Conservation (phyloP, 2,113 vertebrate species). For the Gasterosteus aculeatus region DNA sequence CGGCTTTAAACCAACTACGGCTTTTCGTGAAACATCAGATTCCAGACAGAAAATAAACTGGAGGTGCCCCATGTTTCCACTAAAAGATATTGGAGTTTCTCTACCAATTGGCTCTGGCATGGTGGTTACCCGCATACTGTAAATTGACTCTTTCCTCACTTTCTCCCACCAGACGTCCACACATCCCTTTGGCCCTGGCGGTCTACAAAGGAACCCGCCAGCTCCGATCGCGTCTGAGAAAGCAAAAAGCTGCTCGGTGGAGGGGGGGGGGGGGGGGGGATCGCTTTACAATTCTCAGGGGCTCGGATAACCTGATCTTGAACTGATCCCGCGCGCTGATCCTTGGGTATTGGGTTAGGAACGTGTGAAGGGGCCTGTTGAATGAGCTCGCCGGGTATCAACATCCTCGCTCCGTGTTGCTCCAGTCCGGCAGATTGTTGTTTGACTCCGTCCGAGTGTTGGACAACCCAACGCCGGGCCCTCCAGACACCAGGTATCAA, state of each 20-base stretch:
- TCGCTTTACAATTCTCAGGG: conserved; percentile 81
- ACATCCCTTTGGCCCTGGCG: conserved; percentile 59
- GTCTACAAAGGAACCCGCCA: conserved; percentile 60
- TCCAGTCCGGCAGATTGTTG: conserved; percentile 71
- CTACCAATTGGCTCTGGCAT: conserved; percentile 54
- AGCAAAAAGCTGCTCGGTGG: conserved; percentile 69
- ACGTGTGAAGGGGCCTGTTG: conserved; percentile 79
- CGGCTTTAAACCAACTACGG: conserved; percentile 66
- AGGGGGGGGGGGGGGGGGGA: conserved; percentile 20
- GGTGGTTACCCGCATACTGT: conserved; percentile 68
- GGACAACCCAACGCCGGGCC: conserved; percentile 62
- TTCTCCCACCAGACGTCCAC: conserved; percentile 40
- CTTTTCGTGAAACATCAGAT: conserved; percentile 61
- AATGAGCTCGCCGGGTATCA: conserved; percentile 74
- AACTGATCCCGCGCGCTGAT: conserved; percentile 74
- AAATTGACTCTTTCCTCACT: conserved; percentile 64
- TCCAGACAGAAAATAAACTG: conserved; percentile 73
- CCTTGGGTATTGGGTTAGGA: conserved; percentile 74
- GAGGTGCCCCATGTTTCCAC: conserved; percentile 52
- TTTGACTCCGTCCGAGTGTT: conserved; percentile 71
- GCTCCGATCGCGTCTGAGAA: conserved; percentile 75
- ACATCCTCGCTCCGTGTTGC: conserved; percentile 75
- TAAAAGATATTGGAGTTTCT: conserved; percentile 65
- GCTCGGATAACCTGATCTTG: conserved; percentile 78
- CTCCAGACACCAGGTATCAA: conserved; percentile 75